These are phyloP conservation scores for Drosophila watanabei DNA, from an alignment of 1,140 invertebrate genomes.

Conservation along the genomic window DNA sequence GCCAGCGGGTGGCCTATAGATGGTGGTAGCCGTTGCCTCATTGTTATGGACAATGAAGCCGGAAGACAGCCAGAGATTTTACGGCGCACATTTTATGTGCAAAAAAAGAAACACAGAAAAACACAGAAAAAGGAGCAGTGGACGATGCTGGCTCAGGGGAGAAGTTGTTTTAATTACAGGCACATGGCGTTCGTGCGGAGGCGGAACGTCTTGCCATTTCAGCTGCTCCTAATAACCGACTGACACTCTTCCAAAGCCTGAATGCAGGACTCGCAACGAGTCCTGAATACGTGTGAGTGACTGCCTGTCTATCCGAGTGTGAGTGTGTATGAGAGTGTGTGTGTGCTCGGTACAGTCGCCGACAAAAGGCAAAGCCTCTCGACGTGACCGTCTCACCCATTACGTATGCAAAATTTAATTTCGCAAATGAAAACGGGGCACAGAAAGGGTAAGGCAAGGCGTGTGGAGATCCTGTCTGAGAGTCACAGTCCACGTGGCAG, in stretches of 20 bases:
- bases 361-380: conserved; percentile 36
- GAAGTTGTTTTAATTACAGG: conserved; percentile 73
- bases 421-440: conserved; percentile 64
- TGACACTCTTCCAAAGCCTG: conserved; percentile 26
- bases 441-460: conserved; percentile 19
- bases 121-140: not conserved
- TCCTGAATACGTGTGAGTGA: conserved; percentile 18
- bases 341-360: conserved; percentile 44
- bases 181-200: conserved; percentile 21
- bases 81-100: conserved; percentile 50
- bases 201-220: conserved; percentile 37
- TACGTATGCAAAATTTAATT: conserved; percentile 80
- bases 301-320: conserved; percentile 8
- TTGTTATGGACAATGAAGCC: conserved; percentile 77
- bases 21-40: conserved; percentile 35
- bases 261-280: conserved; percentile 25
- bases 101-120: conserved; percentile 8
- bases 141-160: conserved; percentile 20
- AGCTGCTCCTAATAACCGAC: conserved; percentile 49
- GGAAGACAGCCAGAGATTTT: conserved; percentile 53
- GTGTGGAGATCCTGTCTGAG: conserved; percentile 13
- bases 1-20: conserved; percentile 10
- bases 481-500: conserved; percentile 34
- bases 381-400: conserved; percentile 37
- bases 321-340: not conserved